Base-by-base conservation (phyloP, 2,113 vertebrate species). In the Tonatia bakeri region DNA sequence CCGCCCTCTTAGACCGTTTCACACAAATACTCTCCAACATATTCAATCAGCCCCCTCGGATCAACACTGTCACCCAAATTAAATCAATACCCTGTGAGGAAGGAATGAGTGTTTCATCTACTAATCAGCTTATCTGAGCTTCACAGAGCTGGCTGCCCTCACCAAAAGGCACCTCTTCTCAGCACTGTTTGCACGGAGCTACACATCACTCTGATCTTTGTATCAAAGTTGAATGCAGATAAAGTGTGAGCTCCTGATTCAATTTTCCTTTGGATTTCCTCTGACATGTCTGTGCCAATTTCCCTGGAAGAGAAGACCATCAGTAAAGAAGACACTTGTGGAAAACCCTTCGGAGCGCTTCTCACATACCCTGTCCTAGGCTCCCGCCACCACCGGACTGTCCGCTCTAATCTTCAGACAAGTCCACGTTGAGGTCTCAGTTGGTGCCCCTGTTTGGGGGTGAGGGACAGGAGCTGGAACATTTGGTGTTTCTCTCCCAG, bases 71-170 rank as follows among this genome's bases (percentile, higher is more conserved):
- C 92, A 92, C 72, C 90, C 77, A 94, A 94, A 95, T 96, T 45
- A 88, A 95, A 86, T 92, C 94, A 94, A 94, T 91, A 75, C 26
- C 92, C 54, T 59, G 87, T 8, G 69, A 92, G 70, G 47, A 43
- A 77, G 20, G 56, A 95, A 24, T 76, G 80, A 59, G 65, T n/a
- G 90, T 75, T 77, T 88, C 72, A 92, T 82, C 92, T 79, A 96
- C 96, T 94, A 94, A 96, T 91, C 90, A 76, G 76, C 91, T 90
- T 75, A 70, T 94, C 65, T 84, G 94, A 80, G 80, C 94, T 82
- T 79, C 73, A 13, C 59, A 61, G 70, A 40, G 65, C 65, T 81
- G 72, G n/a, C 90, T 47, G 61, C 87, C 85, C 26, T 84, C 70
- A 96, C 47, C 92, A 79, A 96, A 90, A 90, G 88, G 47, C 72